These are phyloP conservation scores for Pogona vitticeps DNA, from an alignment of 2,113 vertebrate genomes.

Conservation along the genomic window DNA sequence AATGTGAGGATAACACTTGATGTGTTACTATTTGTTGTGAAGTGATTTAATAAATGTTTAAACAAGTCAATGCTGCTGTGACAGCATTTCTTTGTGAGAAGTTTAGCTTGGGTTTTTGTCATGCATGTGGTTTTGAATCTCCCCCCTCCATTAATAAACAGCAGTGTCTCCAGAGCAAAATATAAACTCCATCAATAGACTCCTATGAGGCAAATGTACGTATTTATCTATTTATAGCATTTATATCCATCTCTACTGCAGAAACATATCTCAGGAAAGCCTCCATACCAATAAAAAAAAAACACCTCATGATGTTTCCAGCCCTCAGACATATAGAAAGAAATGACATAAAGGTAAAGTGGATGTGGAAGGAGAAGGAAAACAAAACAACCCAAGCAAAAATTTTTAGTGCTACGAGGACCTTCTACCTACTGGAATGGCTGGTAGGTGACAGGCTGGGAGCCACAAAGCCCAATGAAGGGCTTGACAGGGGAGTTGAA, in stretches of 20 bases:
- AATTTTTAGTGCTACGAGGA: no score
- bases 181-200: background rate
- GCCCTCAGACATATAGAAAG: no score
- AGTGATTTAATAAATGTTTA: conserved; percentile 75
- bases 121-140: background rate
- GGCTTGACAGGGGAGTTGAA: no score
- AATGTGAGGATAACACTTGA: conserved; percentile 64
- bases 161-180: background rate
- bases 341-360: no score
- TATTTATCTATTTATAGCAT: background rate
- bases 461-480: no score
- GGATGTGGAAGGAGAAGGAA: no score
- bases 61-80: conserved; percentile 61
- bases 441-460: no score
- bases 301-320: no score
- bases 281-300: no score
- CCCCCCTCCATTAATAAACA: background rate
- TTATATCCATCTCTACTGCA: background rate
- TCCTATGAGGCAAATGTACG: background rate
- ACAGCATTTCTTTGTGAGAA: conserved; percentile 56
- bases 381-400: no score
- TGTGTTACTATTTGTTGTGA: conserved; percentile 73
- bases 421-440: no score
- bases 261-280: background rate
- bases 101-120: conserved; percentile 41